A percentile compares a stretch with the other conserved stretches of the same genome.
These are phyloP conservation scores for Ceuthmochares aereus DNA, from an alignment of 2,113 vertebrate genomes.

Conservation along the genomic window DNA sequence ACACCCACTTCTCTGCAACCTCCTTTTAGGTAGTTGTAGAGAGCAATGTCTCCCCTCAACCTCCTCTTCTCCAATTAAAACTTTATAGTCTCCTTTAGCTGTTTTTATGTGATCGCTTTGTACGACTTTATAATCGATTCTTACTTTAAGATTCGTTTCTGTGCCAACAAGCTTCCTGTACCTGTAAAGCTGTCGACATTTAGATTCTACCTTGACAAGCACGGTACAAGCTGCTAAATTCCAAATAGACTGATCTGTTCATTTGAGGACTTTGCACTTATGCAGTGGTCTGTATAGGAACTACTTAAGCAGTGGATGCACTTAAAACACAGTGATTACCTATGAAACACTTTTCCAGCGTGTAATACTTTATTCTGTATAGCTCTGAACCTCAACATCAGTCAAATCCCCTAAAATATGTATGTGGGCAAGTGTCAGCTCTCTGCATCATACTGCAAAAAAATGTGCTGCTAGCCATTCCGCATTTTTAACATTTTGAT, in stretches of 20 bases:
- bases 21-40: too few relatives aligned
- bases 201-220: neutral
- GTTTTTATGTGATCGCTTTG: neutral
- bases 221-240: neutral
- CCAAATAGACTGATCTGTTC: neutral
- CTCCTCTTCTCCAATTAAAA: neutral
- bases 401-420: rapidly evolving
- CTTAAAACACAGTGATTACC: rapidly evolving
- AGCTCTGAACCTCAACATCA: neutral
- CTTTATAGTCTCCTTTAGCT: neutral
- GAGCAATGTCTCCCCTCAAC: too few relatives aligned
- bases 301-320: neutral
- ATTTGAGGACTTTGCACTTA: neutral
- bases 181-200: neutral
- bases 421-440: neutral
- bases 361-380: neutral
- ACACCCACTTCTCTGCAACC: too few relatives aligned
- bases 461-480: neutral
- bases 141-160: neutral
- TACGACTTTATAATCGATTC: neutral
- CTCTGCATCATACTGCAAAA: neutral
- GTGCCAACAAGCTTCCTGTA: neutral
- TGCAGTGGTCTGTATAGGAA: neutral
- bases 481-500: rapidly evolving
- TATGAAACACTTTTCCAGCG: neutral